Evolutionary conservation across 2,888 invertebrate genomes (phyloP).

Genomic region (Apamea epomidion): DNA sequence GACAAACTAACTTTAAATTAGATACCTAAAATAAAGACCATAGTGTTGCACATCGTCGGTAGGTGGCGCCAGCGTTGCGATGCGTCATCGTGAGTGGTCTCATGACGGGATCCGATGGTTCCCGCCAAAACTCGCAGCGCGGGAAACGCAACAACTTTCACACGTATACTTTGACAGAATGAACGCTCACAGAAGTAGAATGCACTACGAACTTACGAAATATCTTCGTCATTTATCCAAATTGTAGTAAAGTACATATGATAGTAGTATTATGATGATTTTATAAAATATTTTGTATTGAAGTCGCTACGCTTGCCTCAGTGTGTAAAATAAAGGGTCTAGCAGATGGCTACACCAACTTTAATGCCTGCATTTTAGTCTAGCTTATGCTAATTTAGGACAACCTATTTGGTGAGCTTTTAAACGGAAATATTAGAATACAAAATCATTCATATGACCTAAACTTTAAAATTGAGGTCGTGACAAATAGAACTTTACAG

Average conservation of each 20-base stretch:
- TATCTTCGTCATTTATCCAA: not conserved
- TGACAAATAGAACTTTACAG: slow-evolving; percentile 22
- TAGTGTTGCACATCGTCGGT: slow-evolving; percentile 36
- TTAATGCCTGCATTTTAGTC: not conserved
- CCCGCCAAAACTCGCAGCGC: slow-evolving; percentile 75
- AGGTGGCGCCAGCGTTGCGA: slow-evolving; percentile 66
- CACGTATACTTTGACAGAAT: slow-evolving; percentile 56
- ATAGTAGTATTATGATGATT: not conserved
- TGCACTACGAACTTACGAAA: slow-evolving; percentile 39
- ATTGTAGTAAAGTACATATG: not conserved
- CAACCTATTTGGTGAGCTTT: not conserved
- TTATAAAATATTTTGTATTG: not conserved
- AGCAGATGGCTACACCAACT: not conserved
- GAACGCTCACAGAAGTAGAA: slow-evolving; percentile 15
- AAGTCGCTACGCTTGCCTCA: not conserved
- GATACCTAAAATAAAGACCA: slow-evolving; percentile 47
- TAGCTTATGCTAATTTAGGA: not conserved
- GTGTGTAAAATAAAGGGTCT: not conserved
- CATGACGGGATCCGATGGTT: slow-evolving; percentile 66
- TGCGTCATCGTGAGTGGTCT: slow-evolving; percentile 72
- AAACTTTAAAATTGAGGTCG: slow-evolving; percentile 32
- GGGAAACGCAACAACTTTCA: slow-evolving; percentile 76
- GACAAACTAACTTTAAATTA: slow-evolving; percentile 18
- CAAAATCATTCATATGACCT: not conserved
- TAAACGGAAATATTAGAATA: not conserved